These are phyloP conservation scores for Apodemia hepburni DNA, from an alignment of 2,888 invertebrate species.

Conservation along the genomic window DNA sequence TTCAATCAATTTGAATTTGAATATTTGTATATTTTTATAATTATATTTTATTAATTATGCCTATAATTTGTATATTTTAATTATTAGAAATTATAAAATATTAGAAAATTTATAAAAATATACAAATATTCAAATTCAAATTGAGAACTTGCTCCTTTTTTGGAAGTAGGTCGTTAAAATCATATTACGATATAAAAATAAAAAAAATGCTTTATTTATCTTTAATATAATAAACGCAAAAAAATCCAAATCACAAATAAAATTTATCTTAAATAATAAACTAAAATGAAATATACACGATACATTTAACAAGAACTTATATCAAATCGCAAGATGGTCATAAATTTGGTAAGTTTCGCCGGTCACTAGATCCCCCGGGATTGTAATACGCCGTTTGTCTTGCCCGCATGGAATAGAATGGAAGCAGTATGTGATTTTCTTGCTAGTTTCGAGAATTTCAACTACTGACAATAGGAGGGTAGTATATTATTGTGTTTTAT, in stretches of 20 bases:
- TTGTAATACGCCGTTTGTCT: slow-evolving; percentile 41
- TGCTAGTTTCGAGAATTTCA: slow-evolving; percentile 16
- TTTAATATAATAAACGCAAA: neutral
- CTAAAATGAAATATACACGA: slow-evolving; percentile 29
- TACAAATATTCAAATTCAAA: too few relatives aligned
- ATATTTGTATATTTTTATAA: too few relatives aligned
- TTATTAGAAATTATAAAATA: too few relatives aligned
- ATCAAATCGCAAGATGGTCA: slow-evolving; percentile 40
- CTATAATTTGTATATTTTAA: too few relatives aligned
- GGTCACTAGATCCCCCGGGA: slow-evolving; percentile 39
- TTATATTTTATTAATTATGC: too few relatives aligned
- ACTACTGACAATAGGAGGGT: neutral
- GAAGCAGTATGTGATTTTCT: slow-evolving; percentile 24
- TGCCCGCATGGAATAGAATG: slow-evolving; percentile 34
- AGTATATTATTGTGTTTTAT: slow-evolving; percentile 5
- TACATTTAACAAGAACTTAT: slow-evolving; percentile 34
- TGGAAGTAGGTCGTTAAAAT: too few relatives aligned
- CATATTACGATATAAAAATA: too few relatives aligned
- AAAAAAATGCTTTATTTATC: neutral
- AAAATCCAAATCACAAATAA: too few relatives aligned
- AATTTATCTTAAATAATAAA: neutral
- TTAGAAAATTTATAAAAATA: too few relatives aligned
- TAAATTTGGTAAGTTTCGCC: slow-evolving; percentile 40
- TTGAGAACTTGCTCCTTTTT: too few relatives aligned
- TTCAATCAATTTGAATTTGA: too few relatives aligned